These are phyloP conservation scores for Xylocampa areola DNA, from an alignment of 2,888 invertebrate species.

Conservation along the genomic window DNA sequence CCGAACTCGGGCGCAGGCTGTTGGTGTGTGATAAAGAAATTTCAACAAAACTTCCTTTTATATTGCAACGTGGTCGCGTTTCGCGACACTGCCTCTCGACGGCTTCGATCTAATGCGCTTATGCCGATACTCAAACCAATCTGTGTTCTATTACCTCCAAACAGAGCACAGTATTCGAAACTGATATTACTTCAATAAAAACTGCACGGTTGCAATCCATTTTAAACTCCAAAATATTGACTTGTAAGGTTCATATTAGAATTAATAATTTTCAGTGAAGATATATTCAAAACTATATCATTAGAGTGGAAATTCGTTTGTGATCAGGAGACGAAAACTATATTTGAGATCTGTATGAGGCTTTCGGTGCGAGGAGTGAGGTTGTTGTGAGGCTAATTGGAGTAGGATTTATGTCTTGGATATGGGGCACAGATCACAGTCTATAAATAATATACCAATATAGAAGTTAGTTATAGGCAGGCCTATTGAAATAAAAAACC, in stretches of 20 bases:
- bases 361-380: conserved; percentile 2
- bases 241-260: conserved; percentile 59
- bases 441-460: conserved; percentile 28
- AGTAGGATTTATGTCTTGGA: conserved; percentile 20
- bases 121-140: conserved; percentile 50
- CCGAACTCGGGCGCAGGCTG: conserved; percentile 79
- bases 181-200: conserved; percentile 26
- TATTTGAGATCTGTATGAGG: conserved; percentile 25
- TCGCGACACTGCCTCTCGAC: conserved; percentile 86
- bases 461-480: conserved; percentile 33
- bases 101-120: conserved; percentile 69
- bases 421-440: conserved; percentile 3
- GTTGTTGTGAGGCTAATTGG: conserved; percentile 15
- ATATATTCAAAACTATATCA: conserved; percentile 57
- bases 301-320: conserved; percentile 66
- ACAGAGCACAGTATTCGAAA: conserved; percentile 60
- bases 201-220: conserved; percentile 53
- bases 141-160: conserved; percentile 56
- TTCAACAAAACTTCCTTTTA: conserved; percentile 88
- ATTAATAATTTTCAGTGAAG: conserved; percentile 21
- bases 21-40: conserved; percentile 87
- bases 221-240: conserved; percentile 57
- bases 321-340: conserved; percentile 27
- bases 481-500: conserved; percentile 44
- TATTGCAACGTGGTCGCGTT: conserved; percentile 88